A percentile compares a stretch with the other conserved stretches of the same genome.
Conservation (phyloP, 1,140 invertebrate genomes). For the Drosophila santomea region DNA sequence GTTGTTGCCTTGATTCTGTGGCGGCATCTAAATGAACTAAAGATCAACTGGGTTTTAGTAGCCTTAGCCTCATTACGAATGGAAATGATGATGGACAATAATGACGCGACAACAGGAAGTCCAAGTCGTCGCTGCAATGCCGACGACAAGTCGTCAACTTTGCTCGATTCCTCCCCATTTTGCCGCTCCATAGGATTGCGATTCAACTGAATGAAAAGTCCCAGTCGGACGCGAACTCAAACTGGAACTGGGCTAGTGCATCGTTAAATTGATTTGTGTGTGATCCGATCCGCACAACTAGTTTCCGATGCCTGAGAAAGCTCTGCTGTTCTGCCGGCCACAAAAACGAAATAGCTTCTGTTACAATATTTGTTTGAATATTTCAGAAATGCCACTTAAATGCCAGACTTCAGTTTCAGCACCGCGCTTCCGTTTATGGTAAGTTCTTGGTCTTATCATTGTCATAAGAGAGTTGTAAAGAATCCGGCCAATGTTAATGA, state of each 20-base stretch:
- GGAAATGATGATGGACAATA: constrained; percentile 83
- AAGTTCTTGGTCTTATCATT: constrained; percentile 42
- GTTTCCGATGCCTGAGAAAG: constrained; percentile 76
- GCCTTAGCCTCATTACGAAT: constrained; percentile 82
- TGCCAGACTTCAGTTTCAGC: constrained; percentile 32
- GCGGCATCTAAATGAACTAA: constrained; percentile 81
- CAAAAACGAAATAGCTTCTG: constrained; percentile 61
- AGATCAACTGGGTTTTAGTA: constrained; percentile 78
- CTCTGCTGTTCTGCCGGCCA: constrained; percentile 16
- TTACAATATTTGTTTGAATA: constrained; percentile 59
- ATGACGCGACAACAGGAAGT: constrained; percentile 83
- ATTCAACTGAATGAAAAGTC: constrained; percentile 49
- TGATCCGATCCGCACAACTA: constrained; percentile 55
- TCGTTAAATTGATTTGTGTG: constrained; percentile 83
- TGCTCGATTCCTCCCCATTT: constrained; percentile 6
- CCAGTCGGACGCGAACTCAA: constrained; percentile 33
- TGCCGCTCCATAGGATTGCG: constrained; percentile 20
- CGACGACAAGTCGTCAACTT: constrained; percentile 50
- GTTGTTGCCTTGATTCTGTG: constrained; percentile 33
- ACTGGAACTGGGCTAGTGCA: constrained; percentile 76
- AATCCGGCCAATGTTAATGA: constrained; percentile 40
- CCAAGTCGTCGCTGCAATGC: constrained; percentile 56
- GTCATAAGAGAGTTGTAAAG: constrained; percentile 79
- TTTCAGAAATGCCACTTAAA: constrained; percentile 70
- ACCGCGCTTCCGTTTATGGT: constrained; percentile 69